Evolutionary conservation across 2,797 vertebrate species (phyloP), one percentile per base, ranked within the genome.

Genomic region (Acanthornis magna): DNA sequence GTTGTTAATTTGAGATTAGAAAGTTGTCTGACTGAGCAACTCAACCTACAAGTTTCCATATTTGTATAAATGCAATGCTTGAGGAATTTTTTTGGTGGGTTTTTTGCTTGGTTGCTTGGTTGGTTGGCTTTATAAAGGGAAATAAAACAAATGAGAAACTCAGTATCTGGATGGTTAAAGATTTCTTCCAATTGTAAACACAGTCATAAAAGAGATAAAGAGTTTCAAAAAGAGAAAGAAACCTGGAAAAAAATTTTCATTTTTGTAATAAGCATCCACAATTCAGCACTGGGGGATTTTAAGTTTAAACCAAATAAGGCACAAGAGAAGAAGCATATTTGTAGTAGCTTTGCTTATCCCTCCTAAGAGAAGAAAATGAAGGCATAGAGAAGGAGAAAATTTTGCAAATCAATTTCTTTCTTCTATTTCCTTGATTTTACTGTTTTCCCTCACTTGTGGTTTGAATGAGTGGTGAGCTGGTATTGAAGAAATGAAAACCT

Each of bases 261-360:
- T 90, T 77, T 85, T 93, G 7, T 32, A 73, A n/a, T 74, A 93
- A 34, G 25, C 9, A 47, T 40, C 40, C 54, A 54, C 25, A 51
- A 7, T 67, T 77, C 21, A n/a, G 54, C 38, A 51, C 11, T 32
- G 22, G 83, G 13, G 4, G 65, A 58, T 85, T 62, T 94, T 53
- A 81, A 48, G 17, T 74, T 74, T 72, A 88, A 92, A 82, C 4
- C 13, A 92, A 85, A 43, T 60, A 76, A 66, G 23, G 58, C 30
- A 50, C 22, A 60, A 75, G 43, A 55, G 29, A 86, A 71, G 85
- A 91, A 38, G 6, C 12, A 5, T 68, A 36, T 53, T 43, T 29
- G 13, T 42, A 87, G 54, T 12, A 70, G 21, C 18, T 80, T 63
- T 86, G 47, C 84, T 75, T 79, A 74, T 47, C 17, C 7, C 47